A percentile compares a stretch with the other conserved stretches of the same genome.
phyloP scores from a whole-genome alignment of 2,113 vertebrate genomes.

The Alligator mississippiensis region DNA sequence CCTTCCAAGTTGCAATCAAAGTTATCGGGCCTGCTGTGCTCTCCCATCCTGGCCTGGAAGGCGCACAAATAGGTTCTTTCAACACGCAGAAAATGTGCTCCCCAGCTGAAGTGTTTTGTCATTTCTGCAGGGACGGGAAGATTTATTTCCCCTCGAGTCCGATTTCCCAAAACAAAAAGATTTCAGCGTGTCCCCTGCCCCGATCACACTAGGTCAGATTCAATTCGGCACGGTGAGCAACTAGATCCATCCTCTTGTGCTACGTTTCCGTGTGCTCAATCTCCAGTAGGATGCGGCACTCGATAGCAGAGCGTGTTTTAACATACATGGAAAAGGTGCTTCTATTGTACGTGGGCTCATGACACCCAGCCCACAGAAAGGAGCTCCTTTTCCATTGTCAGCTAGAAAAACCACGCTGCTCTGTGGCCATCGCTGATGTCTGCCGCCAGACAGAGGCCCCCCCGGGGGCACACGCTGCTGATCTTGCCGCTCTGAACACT shows the following conservation, averaged over 20 bases:
- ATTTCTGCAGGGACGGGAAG: neutral
- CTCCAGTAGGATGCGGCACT: neutral
- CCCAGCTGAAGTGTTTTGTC: neutral
- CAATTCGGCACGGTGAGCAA: neutral
- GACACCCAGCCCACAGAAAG: neutral
- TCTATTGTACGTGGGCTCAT: neutral
- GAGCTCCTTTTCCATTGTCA: neutral
- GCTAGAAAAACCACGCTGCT: fast-evolving
- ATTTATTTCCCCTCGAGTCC: neutral
- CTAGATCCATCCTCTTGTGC: fast-evolving
- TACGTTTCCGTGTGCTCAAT: neutral
- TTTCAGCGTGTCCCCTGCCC: neutral
- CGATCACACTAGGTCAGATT: neutral
- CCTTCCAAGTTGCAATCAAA: no score
- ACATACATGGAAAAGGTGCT: fast-evolving
- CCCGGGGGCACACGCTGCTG: neutral
- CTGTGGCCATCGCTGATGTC: neutral
- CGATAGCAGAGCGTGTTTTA: neutral
- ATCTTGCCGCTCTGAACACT: neutral
- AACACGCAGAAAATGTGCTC: neutral
- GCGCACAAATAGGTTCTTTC: neutral
- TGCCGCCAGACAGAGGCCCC: neutral
- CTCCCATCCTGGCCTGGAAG: neutral
- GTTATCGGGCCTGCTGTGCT: neutral
- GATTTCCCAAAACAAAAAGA: slow-evolving; percentile 8